A percentile compares a stretch with the other conserved stretches of the same genome.
phyloP scores from a whole-genome alignment of 2,113 vertebrate species.

The Ailurus styani region DNA sequence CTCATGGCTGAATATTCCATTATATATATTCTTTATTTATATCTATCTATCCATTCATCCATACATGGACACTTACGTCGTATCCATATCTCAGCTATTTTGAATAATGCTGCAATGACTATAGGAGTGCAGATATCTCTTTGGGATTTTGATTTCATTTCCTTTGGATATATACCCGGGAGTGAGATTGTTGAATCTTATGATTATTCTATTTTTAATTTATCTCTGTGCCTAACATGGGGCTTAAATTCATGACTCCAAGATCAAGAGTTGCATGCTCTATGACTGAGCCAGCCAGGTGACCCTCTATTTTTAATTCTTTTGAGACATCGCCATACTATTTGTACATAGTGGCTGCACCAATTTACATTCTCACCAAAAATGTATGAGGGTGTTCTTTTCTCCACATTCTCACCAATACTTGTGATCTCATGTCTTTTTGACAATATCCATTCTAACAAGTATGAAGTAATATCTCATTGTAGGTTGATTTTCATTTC shows the following conservation, averaged over 20 bases:
- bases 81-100: neutral
- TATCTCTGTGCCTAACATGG: neutral
- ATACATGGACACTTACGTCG: neutral
- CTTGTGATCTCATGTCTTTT: neutral
- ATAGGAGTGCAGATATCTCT: neutral
- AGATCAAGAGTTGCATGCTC: neutral
- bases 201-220: neutral
- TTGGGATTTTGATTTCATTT: neutral
- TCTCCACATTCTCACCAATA: neutral
- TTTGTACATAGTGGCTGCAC: neutral
- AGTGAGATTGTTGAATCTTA: neutral
- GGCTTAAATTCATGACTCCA: neutral
- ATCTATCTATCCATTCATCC: neutral
- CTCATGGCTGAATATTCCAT: neutral
- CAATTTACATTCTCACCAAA: neutral
- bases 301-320: neutral
- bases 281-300: neutral
- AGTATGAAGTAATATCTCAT: neutral
- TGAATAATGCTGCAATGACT: neutral
- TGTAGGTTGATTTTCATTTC: neutral
- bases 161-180: neutral
- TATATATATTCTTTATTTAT: neutral
- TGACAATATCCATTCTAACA: neutral
- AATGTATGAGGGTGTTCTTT: neutral
- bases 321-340: neutral